These are phyloP conservation scores for Clarias laeviceps DNA, from an alignment of 2,797 vertebrate species.

Conservation along the genomic window DNA sequence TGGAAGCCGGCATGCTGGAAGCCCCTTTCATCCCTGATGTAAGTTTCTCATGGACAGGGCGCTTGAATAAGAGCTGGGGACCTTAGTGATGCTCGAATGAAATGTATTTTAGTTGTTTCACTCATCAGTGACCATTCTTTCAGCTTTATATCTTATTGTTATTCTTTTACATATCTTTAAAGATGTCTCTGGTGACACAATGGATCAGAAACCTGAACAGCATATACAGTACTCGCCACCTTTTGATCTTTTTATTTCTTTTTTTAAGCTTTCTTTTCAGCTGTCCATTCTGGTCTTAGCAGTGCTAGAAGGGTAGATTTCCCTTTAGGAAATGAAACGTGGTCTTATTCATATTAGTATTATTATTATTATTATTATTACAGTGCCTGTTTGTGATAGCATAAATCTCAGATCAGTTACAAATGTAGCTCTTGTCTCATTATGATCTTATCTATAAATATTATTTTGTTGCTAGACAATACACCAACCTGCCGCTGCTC, in stretches of 20 bases:
- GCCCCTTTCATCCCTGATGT: slow-evolving; percentile 94
- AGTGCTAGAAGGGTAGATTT: neutral
- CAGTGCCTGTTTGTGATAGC: neutral
- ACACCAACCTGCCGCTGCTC: neutral
- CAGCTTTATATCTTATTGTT: neutral
- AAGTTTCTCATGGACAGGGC: slow-evolving; percentile 63
- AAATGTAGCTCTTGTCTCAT: neutral
- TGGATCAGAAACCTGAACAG: neutral
- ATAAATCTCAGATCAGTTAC: neutral
- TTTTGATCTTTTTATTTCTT: neutral
- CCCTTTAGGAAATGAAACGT: neutral
- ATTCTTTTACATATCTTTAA: neutral
- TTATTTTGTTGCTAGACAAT: neutral
- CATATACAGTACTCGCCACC: neutral
- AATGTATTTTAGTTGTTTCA: neutral
- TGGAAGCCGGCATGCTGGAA: slow-evolving; percentile 92
- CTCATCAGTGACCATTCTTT: neutral
- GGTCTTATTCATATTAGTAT: neutral
- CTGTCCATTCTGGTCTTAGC: neutral
- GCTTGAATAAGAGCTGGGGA: neutral
- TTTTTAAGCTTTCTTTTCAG: neutral
- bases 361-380: neutral
- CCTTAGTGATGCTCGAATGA: neutral
- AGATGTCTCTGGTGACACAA: neutral
- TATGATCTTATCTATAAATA: neutral